Base-by-base conservation (phyloP, 2,888 invertebrate genomes). In the Hirtodrosophila trivittata region DNA sequence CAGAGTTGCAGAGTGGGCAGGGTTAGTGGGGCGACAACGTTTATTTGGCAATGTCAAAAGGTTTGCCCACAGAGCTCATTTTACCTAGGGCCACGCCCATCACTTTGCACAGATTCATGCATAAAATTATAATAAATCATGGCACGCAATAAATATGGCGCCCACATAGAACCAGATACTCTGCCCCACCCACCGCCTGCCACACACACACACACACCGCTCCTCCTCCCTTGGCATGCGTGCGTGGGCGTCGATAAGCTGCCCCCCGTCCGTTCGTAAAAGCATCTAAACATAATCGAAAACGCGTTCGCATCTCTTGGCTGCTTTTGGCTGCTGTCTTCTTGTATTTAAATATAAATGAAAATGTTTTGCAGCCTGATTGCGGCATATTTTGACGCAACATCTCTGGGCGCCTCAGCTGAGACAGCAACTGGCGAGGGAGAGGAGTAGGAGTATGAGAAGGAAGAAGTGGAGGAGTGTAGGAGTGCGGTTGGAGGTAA, bases 311-410 rank as follows among this genome's bases (percentile, higher is more conserved):
- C 69, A 62, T 69, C 74, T 45, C 55, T 56, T 25, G 33, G 43
- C 39, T 60, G 62, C 41, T 64, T 49, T 56, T 38, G 39, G 28
- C 46, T 42, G 41, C 41, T 13, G 37, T 57, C 75, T 75, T 55
- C 75, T 75, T 65, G 83, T 80, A 80, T 80, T 80, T 80, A 85
- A 80, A 80, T 80, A 80, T 80, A 80, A 80, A 80, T 80, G 80
- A 86, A 80, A 80, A 80, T 80, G 83, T 82, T 85, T 85, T 80
- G 86, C 86, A 80, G 86, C 76, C 73, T 70, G 86, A 85, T 85
- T 85, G 80, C 86, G 80, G 80, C 83, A 85, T 85, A 80, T 80
- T 80, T 85, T 85, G 80, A 80, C 76, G 83, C 86, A 85, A 66
- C 78, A 21, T 21, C 78, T 82, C 59, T 58, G 72, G 83, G 80